Evolutionary conservation across 1,140 invertebrate species (phyloP), one percentile per base, ranked within the genome.

Genomic region (Drosophila neocordata): DNA sequence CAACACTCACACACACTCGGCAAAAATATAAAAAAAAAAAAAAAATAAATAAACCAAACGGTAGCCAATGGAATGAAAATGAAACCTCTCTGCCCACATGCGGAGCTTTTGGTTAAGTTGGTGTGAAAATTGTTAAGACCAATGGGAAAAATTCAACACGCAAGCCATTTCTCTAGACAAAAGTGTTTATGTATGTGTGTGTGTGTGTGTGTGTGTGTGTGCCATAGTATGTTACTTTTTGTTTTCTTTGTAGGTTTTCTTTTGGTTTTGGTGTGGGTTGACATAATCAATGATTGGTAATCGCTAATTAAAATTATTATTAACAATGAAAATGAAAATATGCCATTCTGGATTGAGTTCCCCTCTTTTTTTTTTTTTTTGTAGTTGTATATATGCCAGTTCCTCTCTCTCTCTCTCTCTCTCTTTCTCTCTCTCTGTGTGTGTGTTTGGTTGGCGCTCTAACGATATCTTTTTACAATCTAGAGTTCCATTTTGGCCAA

Each of bases 281-380:
- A 87, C 82, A 82, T 87, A 87, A 87, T 87, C 82, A 66, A 31
- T 65, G 75, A 87, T 87, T 88, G 88, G 71, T 67, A 67, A 87
- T 87, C 82, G 68, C 76, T 87, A 87, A 87, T 87, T 87, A 87
- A 87, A 85, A 87, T 85, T 81, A 85, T 77, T 70, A 69, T 56
- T 63, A 61, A 71, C 74, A 69, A 73, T 87, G 82, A 85, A 85
- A 85, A 87, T 81, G 78, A 87, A 74, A 73, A 87, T 76, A 79
- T 87, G 67, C 78, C 78, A 81, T 85, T 85, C 81, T 85, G 70
- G 69, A 65, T 64, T 53, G 27, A 31, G 27, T 31, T 31, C 27
- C 27, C 27, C 27, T 31, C 27, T 31, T 31, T 31, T 31, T 31
- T 24, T 24, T 24, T 24, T 24, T 24, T 24, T 24, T 24, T 24